phyloP scores from a whole-genome alignment of 1,140 invertebrate species.

The Saccostrea echinata region DNA sequence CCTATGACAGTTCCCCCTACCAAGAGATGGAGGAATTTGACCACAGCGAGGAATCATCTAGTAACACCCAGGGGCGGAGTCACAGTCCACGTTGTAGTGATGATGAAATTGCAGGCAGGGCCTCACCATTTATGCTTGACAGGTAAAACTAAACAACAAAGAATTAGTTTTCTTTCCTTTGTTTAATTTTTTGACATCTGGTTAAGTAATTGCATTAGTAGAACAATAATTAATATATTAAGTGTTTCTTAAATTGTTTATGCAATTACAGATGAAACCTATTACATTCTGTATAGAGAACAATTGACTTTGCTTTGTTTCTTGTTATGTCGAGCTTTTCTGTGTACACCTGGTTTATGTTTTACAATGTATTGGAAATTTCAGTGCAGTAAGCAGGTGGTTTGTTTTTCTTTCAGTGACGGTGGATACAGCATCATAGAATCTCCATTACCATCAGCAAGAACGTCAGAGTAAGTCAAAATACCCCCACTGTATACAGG shows the following conservation, averaged over 20 bases:
- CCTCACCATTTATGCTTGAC: slow-evolving; percentile 73
- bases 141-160: slow-evolving; percentile 62
- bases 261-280: background rate
- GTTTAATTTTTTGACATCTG: no score
- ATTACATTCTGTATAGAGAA: background rate
- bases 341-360: slow-evolving; percentile 8
- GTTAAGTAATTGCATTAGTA: no score
- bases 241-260: background rate
- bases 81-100: slow-evolving; percentile 72
- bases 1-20: slow-evolving; percentile 64
- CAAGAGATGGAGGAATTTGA: slow-evolving; percentile 66
- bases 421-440: slow-evolving; percentile 76
- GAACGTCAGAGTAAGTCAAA: slow-evolving; percentile 74
- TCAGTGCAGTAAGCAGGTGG: slow-evolving; percentile 3
- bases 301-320: background rate
- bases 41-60: slow-evolving; percentile 63
- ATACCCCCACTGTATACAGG: slow-evolving; percentile 1
- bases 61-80: slow-evolving; percentile 39
- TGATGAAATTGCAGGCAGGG: slow-evolving; percentile 69
- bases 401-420: slow-evolving; percentile 66
- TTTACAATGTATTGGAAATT: background rate
- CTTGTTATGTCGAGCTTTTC: background rate
- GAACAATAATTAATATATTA: no score
- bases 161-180: background rate
- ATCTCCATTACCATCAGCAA: slow-evolving; percentile 74